Percentiles rank a stretch among this genome's conserved stretches.
Conservation (phyloP, 2,797 vertebrate genomes). For the Tarsius wallacei region DNA sequence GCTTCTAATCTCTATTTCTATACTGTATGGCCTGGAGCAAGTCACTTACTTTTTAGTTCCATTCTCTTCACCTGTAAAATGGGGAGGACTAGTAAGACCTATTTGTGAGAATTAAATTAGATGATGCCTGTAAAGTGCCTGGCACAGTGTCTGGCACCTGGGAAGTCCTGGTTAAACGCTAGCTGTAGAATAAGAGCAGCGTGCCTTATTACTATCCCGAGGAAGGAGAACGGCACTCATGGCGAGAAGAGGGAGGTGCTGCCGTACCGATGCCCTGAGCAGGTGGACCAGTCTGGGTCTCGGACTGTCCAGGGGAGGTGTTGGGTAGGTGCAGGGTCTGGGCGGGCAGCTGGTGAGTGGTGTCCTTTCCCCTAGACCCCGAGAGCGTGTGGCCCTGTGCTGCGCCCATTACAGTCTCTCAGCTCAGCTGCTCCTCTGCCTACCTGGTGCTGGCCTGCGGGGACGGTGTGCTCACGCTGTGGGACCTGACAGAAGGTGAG, state of each 20-base stretch:
- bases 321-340: not conserved
- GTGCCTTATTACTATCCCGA: no score
- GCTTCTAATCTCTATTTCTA: not conserved
- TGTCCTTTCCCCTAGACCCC: slow-evolving; percentile 87
- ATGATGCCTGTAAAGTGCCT: not conserved
- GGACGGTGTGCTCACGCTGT: slow-evolving; percentile 92
- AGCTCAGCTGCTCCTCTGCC: slow-evolving; percentile 90
- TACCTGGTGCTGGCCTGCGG: slow-evolving; percentile 93
- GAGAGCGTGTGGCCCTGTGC: slow-evolving; percentile 94
- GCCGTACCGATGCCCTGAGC: not conserved
- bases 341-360: not conserved
- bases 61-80: not conserved
- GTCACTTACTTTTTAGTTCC: not conserved
- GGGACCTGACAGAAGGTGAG: slow-evolving; percentile 94
- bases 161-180: rapidly evolving
- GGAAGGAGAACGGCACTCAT: not conserved
- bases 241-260: not conserved
- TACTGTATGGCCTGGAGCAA: not conserved
- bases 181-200: not conserved
- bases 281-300: not conserved
- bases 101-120: not conserved
- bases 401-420: slow-evolving; percentile 92
- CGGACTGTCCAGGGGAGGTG: not conserved
- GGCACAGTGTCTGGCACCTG: not conserved
- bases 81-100: not conserved